Percentiles rank a stretch among this genome's conserved stretches.
Evolutionary conservation across 1,140 invertebrate genomes (phyloP).

Genomic region (Melitaea cinxia): DNA sequence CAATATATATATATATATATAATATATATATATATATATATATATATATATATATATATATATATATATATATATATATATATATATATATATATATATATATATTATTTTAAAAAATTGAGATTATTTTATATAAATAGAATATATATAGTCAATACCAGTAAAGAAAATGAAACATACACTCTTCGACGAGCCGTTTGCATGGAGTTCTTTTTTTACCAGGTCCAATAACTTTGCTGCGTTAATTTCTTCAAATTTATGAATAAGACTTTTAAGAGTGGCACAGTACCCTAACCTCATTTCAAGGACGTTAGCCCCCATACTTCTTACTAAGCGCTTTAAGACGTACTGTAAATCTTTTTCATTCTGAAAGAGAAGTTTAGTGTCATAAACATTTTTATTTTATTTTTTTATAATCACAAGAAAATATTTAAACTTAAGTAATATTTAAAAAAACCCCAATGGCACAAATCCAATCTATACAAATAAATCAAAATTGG

Average conservation of each 20-base stretch:
- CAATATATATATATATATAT: too few relatives aligned
- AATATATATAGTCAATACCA: not conserved
- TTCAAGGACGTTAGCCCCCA: slow-evolving; percentile 68
- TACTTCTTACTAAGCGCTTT: slow-evolving; percentile 66
- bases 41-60: too few relatives aligned
- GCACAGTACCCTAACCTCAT: slow-evolving; percentile 67
- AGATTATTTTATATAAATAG: too few relatives aligned
- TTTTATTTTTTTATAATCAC: too few relatives aligned
- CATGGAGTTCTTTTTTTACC: slow-evolving; percentile 68
- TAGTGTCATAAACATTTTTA: not conserved
- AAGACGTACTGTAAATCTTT: slow-evolving; percentile 73
- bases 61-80: too few relatives aligned
- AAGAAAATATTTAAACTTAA: too few relatives aligned
- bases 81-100: too few relatives aligned
- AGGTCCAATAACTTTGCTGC: slow-evolving; percentile 56
- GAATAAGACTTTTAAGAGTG: slow-evolving; percentile 56
- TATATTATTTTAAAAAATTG: too few relatives aligned
- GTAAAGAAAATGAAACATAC: slow-evolving; percentile 48
- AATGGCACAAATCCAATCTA: too few relatives aligned
- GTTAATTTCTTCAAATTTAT: slow-evolving; percentile 53
- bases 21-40: too few relatives aligned
- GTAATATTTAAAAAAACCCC: too few relatives aligned
- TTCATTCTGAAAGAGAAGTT: slow-evolving; percentile 66
- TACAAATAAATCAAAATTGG: too few relatives aligned
- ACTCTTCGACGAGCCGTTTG: slow-evolving; percentile 71